These are phyloP conservation scores for Elephantulus edwardii DNA, from an alignment of 2,113 vertebrate genomes.

Conservation along the genomic window DNA sequence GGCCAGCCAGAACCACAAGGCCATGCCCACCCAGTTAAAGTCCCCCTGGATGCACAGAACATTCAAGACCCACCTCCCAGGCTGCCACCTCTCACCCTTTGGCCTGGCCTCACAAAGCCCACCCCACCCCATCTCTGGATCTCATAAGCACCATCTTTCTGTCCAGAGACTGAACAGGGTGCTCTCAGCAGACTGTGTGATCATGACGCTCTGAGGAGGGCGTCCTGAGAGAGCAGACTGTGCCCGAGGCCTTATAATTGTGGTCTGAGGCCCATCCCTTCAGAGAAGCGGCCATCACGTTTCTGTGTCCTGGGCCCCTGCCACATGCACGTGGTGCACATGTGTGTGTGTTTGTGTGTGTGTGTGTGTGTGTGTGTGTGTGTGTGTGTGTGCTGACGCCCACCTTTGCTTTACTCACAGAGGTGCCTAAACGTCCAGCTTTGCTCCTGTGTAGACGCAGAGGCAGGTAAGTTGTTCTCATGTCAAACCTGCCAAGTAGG, in stretches of 20 bases:
- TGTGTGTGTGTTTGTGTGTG: no score
- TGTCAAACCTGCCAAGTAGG: background rate
- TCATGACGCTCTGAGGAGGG: background rate
- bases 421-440: background rate
- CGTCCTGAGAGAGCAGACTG: background rate
- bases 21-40: background rate
- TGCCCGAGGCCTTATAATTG: background rate
- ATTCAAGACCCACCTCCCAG: background rate
- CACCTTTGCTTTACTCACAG: background rate
- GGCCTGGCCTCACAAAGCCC: background rate
- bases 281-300: background rate
- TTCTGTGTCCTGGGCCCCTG: background rate
- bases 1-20: background rate
- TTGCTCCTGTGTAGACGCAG: background rate
- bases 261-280: background rate
- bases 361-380: background rate
- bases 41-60: background rate
- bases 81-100: background rate
- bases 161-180: background rate
- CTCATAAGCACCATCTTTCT: background rate
- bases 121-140: background rate
- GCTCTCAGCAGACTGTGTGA: background rate
- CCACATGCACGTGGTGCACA: no score
- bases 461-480: background rate
- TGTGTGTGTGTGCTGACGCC: background rate